Percentiles rank a stretch among this genome's conserved stretches.
Evolutionary conservation across 2,113 vertebrate species (phyloP).

Genomic region (Boulengeromyrus knoepffleri): DNA sequence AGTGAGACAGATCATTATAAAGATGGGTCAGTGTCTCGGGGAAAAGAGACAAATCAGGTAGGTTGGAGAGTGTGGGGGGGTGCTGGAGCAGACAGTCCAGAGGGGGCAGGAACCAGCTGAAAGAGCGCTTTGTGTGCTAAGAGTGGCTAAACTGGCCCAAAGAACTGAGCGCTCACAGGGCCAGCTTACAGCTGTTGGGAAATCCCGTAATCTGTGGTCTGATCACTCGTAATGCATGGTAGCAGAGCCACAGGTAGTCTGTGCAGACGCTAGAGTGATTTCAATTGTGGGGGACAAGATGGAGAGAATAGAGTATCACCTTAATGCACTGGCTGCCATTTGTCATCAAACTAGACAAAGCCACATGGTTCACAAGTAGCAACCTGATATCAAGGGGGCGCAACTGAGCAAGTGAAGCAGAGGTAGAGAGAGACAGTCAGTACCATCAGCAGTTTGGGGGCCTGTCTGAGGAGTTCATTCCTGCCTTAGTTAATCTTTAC

Average conservation of each 20-base stretch:
- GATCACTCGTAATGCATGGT: neutral
- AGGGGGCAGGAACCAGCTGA: neutral
- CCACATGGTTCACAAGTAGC: neutral
- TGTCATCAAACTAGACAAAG: neutral
- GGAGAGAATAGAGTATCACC: neutral
- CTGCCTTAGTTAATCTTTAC: conserved; percentile 54
- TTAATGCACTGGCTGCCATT: neutral
- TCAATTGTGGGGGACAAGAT: neutral
- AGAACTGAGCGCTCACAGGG: neutral
- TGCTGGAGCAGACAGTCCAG: neutral
- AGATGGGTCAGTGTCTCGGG: neutral
- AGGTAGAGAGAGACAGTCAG: conserved; percentile 37
- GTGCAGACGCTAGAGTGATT: neutral
- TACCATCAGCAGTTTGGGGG: conserved; percentile 39
- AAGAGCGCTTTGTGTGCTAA: neutral
- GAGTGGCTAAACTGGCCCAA: neutral
- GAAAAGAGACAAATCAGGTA: neutral
- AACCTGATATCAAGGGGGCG: conserved; percentile 23
- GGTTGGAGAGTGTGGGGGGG: neutral
- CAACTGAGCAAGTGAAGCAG: conserved; percentile 21
- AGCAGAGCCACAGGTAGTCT: neutral
- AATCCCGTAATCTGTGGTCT: neutral
- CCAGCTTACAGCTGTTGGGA: neutral
- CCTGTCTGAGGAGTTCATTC: conserved; percentile 34
- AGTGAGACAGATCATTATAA: neutral